Percentiles rank a stretch among this genome's conserved stretches.
These are phyloP conservation scores for Salminus brasiliensis DNA, from an alignment of 2,113 vertebrate species.

Conservation along the genomic window DNA sequence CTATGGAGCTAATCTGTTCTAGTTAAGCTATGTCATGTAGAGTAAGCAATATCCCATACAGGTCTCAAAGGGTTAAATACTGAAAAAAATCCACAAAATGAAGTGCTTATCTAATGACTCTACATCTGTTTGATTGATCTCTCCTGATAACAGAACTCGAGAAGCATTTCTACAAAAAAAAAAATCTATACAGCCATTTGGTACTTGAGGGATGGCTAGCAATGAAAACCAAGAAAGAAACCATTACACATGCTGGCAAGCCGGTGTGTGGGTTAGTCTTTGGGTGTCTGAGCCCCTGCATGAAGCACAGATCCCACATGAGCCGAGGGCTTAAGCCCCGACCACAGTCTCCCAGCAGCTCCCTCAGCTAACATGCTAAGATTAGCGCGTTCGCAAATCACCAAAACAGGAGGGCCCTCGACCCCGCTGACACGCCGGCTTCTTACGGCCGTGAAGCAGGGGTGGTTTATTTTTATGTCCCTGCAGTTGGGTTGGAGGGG, in stretches of 20 bases:
- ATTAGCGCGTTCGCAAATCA: conserved; percentile 54
- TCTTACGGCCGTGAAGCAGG: conserved; percentile 45
- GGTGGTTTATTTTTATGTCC: conserved; percentile 44
- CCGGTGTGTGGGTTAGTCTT: conserved; percentile 62
- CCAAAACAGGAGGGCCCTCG: conserved; percentile 30
- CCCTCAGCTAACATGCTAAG: conserved; percentile 48
- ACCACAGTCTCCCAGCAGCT: conserved; percentile 42
- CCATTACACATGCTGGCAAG: conserved; percentile 63
- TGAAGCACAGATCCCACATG: conserved; percentile 38
- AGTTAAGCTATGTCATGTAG: too few relatives aligned
- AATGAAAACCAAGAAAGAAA: conserved; percentile 6
- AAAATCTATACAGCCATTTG: neutral
- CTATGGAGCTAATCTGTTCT: too few relatives aligned
- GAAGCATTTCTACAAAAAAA: neutral
- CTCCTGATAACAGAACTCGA: neutral
- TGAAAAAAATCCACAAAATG: too few relatives aligned
- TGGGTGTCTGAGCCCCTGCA: conserved; percentile 51
- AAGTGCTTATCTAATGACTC: neutral
- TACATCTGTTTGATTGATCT: neutral
- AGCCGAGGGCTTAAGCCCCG: conserved; percentile 53
- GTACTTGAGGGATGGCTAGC: too few relatives aligned
- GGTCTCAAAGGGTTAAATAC: too few relatives aligned
- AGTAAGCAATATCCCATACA: too few relatives aligned
- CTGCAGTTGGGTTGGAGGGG: conserved; percentile 24
- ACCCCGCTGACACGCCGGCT: conserved; percentile 54